phyloP scores from a whole-genome alignment of 2,888 invertebrate genomes.

The Polyommatus iphigenia region DNA sequence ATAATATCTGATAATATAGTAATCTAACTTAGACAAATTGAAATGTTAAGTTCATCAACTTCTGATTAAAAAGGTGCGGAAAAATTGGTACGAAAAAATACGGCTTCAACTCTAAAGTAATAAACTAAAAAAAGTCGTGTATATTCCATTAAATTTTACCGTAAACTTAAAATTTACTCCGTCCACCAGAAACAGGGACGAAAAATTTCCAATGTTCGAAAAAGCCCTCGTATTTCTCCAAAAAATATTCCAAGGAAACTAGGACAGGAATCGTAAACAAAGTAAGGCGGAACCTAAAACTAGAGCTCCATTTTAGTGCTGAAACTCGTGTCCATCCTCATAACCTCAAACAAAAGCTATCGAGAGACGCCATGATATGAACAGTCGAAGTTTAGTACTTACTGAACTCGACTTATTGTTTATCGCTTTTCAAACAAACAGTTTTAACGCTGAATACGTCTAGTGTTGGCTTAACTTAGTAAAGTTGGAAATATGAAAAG shows the following conservation, averaged over 20 bases:
- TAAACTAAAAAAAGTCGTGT: not conserved
- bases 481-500: constrained; percentile 16
- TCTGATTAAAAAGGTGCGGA: not conserved
- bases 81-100: not conserved
- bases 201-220: not conserved
- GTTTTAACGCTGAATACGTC: constrained; percentile 32
- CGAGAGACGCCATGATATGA: constrained; percentile 52
- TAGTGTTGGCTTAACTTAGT: constrained; percentile 8
- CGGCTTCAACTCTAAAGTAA: not conserved
- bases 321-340: constrained; percentile 32
- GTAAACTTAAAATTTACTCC: not conserved
- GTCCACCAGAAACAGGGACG: not conserved
- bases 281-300: constrained; percentile 7
- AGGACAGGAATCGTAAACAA: not conserved
- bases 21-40: not conserved
- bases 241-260: constrained; percentile 9
- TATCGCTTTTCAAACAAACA: constrained; percentile 43
- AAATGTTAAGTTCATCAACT: not conserved
- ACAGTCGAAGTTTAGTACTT: constrained; percentile 56
- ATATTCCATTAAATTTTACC: not conserved
- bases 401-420: constrained; percentile 43
- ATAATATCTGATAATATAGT: not conserved
- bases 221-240: not conserved
- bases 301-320: constrained; percentile 9
- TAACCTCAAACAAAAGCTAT: constrained; percentile 68